Evolutionary conservation across 2,888 invertebrate genomes (phyloP).

Genomic region (Amblyjoppa proteus): DNA sequence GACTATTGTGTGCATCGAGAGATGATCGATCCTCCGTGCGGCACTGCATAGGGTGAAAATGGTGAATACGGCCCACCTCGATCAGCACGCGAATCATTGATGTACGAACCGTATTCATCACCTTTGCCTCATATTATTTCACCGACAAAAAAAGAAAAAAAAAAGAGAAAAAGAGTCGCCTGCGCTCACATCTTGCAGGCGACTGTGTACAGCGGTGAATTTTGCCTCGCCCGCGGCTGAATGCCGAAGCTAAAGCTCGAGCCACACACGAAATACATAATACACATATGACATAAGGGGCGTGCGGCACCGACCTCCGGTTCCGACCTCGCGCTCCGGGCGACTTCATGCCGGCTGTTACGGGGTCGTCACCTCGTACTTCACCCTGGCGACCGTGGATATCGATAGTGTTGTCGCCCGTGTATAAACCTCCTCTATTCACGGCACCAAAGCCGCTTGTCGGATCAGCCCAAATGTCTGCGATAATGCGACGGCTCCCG

Average conservation of each 20-base stretch:
- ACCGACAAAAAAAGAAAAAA: too few species aligned
- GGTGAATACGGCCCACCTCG: too few species aligned
- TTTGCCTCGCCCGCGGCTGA: not conserved
- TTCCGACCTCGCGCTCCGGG: not conserved
- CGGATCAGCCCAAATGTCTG: constrained; percentile 40
- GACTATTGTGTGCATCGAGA: too few species aligned
- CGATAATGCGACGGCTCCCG: constrained; percentile 49
- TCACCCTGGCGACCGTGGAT: not conserved
- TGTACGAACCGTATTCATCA: too few species aligned
- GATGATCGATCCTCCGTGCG: too few species aligned
- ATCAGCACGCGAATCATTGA: too few species aligned
- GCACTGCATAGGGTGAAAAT: too few species aligned
- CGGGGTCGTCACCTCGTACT: constrained; percentile 49
- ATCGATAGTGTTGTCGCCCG: not conserved
- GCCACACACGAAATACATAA: too few species aligned
- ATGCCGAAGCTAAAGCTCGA: not conserved
- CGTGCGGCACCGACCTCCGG: not conserved
- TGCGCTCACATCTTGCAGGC: too few species aligned
- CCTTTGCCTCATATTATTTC: too few species aligned
- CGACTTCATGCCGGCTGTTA: constrained; percentile 52
- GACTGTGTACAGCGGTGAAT: not conserved
- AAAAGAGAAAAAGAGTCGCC: too few species aligned
- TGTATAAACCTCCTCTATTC: constrained; percentile 20
- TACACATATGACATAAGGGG: constrained; percentile 10
- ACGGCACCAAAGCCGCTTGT: constrained; percentile 17